Conservation (phyloP, 2,113 vertebrate genomes). For the Desmodus rotundus region DNA sequence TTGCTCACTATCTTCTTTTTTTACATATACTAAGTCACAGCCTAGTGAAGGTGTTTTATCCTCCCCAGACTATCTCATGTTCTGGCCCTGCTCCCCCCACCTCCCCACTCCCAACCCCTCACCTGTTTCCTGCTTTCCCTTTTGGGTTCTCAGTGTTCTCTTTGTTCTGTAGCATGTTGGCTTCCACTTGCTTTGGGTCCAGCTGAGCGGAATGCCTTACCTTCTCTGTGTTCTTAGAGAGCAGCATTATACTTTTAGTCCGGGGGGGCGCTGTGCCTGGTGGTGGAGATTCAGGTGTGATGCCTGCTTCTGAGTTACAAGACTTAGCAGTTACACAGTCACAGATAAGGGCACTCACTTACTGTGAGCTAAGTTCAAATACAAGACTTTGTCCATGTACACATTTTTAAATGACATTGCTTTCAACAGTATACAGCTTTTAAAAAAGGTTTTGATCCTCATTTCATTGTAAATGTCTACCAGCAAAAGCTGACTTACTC, state of each 20-base stretch:
- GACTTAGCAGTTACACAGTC: not conserved
- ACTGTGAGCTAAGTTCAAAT: not conserved
- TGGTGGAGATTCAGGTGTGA: not conserved
- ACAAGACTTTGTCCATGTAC: not conserved
- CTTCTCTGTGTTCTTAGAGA: not conserved
- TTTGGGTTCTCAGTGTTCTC: not conserved
- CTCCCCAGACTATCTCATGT: not conserved
- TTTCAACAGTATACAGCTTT: not conserved
- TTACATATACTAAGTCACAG: not conserved
- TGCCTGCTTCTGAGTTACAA: not conserved
- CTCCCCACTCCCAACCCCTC: too few species aligned
- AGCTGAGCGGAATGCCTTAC: not conserved
- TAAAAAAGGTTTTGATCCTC: not conserved
- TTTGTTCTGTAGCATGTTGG: not conserved
- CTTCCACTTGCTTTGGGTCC: not conserved
- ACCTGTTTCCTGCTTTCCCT: not conserved
- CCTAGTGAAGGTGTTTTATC: not conserved
- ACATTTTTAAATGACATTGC: not conserved
- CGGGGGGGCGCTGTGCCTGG: not conserved
- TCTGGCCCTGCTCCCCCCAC: too few species aligned
- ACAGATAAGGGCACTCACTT: not conserved
- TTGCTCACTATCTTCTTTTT: not conserved
- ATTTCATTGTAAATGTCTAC: not conserved
- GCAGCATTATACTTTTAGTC: not conserved
- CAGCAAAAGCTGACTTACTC: not conserved